Evolutionary conservation across 2,113 vertebrate genomes (phyloP), one percentile per base, ranked within the genome.

Genomic region (Pycnonotus jocosus): DNA sequence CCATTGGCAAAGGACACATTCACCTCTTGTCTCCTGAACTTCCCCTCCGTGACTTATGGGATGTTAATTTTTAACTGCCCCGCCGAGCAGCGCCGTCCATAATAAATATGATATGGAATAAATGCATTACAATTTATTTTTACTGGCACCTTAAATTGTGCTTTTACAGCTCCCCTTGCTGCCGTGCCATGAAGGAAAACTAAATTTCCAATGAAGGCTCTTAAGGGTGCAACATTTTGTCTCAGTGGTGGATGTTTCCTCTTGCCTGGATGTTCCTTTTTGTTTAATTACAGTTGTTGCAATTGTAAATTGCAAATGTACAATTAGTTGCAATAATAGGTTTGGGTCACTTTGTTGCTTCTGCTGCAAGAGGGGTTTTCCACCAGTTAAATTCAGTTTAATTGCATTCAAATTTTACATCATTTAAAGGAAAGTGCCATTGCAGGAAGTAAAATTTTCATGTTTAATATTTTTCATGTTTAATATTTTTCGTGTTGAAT

Each of bases 81-180:
- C 81, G 62, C 82, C 68, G 89, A 95, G 92, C 77, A 81, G 92
- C 95, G 89, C 72, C 77, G 69, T 93, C 85, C 85, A 83, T 74
- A 93, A 88, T 91, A 96, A 95, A 97, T 96, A 95, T 45, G 85
- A 90, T 82, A 62, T n/a, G 68, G 91, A 97, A 90, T 95, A 96
- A 96, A 87, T 76, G 35, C 24, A 21, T 74, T 89, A 62, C 53
- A n/a, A 81, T 92, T 96, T 96, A 90, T 89, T 95, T 95, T 97
- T 95, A 93, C 81, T 86, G 70, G 82, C 81, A 53, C 58, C 31
- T 53, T 92, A 94, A 95, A 93, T 94, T 94, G 69, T 30, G 60
- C 60, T 94, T 96, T 94, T 94, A 95, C 83, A 83, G 62, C 81
- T 92, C 58, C 35, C 7, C 21, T 91, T 92, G 90, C 62, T 91